Percentiles rank a stretch among this genome's conserved stretches.
Evolutionary conservation across 1,140 invertebrate genomes (phyloP).

Genomic region (Maconellicoccus hirsutus): DNA sequence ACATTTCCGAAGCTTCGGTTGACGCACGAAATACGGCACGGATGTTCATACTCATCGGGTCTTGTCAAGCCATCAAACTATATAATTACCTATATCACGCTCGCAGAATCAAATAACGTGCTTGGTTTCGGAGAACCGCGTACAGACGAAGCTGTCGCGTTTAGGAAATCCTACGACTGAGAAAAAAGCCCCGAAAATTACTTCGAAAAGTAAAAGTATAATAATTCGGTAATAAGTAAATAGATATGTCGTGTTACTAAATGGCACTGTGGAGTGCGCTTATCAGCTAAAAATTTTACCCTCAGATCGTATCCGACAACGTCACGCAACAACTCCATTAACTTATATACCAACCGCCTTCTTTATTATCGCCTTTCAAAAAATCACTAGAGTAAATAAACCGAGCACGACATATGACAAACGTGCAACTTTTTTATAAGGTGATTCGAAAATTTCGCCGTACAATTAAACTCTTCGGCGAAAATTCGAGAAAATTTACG

Average conservation of each 20-base stretch:
- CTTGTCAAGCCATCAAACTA: too few relatives aligned
- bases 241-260: constrained; percentile 5
- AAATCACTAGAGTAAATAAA: constrained; percentile 9
- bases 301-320: background rate
- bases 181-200: too few relatives aligned
- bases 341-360: constrained; percentile 3
- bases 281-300: background rate
- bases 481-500: background rate
- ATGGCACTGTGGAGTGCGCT: background rate
- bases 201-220: background rate
- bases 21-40: too few relatives aligned
- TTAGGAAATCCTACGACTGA: too few relatives aligned
- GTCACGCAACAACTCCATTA: constrained; percentile 1
- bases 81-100: too few relatives aligned
- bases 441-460: constrained; percentile 2
- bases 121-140: too few relatives aligned
- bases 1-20: too few relatives aligned
- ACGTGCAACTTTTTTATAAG: constrained; percentile 1
- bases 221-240: constrained; percentile 5
- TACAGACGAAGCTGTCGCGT: too few relatives aligned
- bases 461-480: background rate
- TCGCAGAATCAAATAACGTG: too few relatives aligned
- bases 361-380: constrained; percentile 9
- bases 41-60: too few relatives aligned
- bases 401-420: background rate